A percentile compares a stretch with the other conserved stretches of the same genome.
phyloP scores from a whole-genome alignment of 2,797 vertebrate species.

The Peromyscus nudipes region DNA sequence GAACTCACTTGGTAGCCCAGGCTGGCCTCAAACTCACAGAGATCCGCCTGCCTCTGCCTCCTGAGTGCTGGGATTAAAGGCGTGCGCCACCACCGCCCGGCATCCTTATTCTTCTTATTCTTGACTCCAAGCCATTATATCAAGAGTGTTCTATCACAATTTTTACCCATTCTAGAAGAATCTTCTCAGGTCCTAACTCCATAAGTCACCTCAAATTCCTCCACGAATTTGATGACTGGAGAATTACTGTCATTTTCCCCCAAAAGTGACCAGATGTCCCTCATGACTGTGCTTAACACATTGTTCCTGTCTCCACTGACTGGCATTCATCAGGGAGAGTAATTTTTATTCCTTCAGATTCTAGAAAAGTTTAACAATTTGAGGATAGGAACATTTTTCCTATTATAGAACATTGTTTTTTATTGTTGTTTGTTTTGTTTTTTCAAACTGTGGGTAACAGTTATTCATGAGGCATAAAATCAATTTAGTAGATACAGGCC shows the following conservation, averaged over 20 bases:
- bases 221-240: background rate
- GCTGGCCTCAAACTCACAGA: too few relatives aligned
- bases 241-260: background rate
- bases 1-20: too few relatives aligned
- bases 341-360: background rate
- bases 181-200: background rate
- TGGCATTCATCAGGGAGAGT: background rate
- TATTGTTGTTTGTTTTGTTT: background rate
- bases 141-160: background rate
- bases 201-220: background rate
- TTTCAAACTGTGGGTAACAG: background rate
- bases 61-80: too few relatives aligned
- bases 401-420: background rate
- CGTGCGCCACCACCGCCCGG: too few relatives aligned
- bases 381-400: background rate
- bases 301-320: background rate
- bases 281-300: background rate
- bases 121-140: background rate
- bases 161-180: background rate
- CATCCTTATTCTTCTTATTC: conserved; percentile 36
- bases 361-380: background rate
- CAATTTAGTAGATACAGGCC: background rate
- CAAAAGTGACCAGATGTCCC: background rate
- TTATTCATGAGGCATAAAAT: conserved; percentile 22
- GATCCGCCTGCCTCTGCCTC: too few relatives aligned